Evolutionary conservation across 2,797 vertebrate species (phyloP).

Genomic region (Lutjanus argentimaculatus): DNA sequence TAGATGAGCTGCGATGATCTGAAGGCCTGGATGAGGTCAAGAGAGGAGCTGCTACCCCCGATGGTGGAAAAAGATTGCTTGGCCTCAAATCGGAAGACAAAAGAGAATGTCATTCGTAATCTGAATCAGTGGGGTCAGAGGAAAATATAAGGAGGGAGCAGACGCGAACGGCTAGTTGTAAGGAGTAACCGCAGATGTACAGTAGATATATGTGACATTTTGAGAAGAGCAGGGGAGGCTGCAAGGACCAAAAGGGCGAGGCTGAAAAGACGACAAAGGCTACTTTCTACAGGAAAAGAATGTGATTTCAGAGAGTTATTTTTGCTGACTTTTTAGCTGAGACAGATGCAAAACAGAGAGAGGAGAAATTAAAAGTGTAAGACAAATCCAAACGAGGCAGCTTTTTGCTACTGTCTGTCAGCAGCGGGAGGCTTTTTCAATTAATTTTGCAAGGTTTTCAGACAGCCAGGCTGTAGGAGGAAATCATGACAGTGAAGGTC

Average conservation of each 20-base stretch:
- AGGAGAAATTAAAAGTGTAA: constrained; percentile 14
- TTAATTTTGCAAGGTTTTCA: constrained; percentile 38
- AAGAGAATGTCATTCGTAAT: constrained; percentile 14
- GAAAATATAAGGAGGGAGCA: constrained; percentile 8
- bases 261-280: neutral
- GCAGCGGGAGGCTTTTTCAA: constrained; percentile 25
- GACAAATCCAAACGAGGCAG: constrained; percentile 7
- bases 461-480: constrained; percentile 30
- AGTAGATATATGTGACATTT: constrained; percentile 1
- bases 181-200: constrained; percentile 14
- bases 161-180: neutral
- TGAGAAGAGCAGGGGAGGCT: constrained; percentile 1
- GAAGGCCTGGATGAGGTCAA: neutral
- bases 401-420: constrained; percentile 24
- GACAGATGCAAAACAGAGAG: neutral
- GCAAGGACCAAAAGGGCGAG: neutral
- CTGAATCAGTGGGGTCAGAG: constrained; percentile 13
- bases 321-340: constrained; percentile 1
- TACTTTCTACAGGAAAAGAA: neutral
- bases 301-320: neutral
- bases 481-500: constrained; percentile 54
- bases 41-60: neutral
- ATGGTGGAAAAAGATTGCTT: constrained; percentile 18
- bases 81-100: neutral
- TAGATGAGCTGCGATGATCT: neutral